Evolutionary conservation across 64 coral and sea anemone species (phyloP), one percentile per base, ranked within the genome.

Genomic region (Platygyra sinensis): DNA sequence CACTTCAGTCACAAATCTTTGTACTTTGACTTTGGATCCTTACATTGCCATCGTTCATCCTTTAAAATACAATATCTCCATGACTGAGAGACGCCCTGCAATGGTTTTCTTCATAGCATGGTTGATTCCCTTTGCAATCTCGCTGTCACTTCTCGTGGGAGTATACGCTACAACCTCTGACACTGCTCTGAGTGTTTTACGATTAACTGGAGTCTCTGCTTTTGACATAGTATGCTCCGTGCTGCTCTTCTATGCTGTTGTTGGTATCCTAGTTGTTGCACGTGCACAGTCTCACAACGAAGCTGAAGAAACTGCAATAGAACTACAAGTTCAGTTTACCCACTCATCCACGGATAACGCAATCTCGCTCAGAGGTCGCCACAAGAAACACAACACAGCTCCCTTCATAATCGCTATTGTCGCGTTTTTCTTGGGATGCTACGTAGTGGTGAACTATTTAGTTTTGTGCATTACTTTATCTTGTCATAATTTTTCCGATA

Each of bases 11-110:
- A 16, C 50, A n/a, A 82, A 63, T 63, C 80, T 82, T 16, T 82
- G 80, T 38, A 20, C 62, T 12, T 82, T 82, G 33, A 82, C 80
- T 30, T 82, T 30, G 29, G 80, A 82, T 82, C 80, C 59, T n/a
- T 82, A 63, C 80, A 19, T 82, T 29, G 80, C 80, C 63, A 38
- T 82, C 12, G 57, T 63, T 19, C 80, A 62, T 9, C 80, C 80
- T 31, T 63, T 82, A 3, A 36, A 59, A 62, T 82, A 82, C 20
- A 38, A 82, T 33, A 62, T 18, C 52, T 30, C 33, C 59, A 62
- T 82, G 55, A 82, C 64, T 22, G 27, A n/a, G 3, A 67, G 22
- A 67, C 64, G 25, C 24, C 20, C 64, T n/a, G 10, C 24, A 67
- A 4, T 67, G 64, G 25, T 67, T 67, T 9, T 67, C 64, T 4